These are phyloP conservation scores for Lasius platythorax DNA, from an alignment of 2,888 invertebrate species.

Conservation along the genomic window DNA sequence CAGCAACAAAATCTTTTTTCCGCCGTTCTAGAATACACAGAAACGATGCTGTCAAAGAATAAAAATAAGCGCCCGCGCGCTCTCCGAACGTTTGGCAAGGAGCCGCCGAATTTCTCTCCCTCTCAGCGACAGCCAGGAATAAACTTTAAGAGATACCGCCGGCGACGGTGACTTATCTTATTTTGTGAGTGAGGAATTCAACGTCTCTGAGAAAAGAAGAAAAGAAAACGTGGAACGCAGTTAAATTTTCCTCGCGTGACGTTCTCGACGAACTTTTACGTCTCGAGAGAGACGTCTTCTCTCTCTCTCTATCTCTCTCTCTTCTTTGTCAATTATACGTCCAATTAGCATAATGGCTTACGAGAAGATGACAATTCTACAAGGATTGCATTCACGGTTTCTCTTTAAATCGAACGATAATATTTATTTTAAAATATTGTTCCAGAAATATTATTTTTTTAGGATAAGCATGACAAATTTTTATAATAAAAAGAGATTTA, in stretches of 20 bases:
- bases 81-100: slow-evolving; percentile 76
- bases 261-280: background rate
- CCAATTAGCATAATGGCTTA: slow-evolving; percentile 9
- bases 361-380: background rate
- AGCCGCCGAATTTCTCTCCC: slow-evolving; percentile 74
- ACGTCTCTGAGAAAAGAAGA: slow-evolving; percentile 41
- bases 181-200: slow-evolving; percentile 66
- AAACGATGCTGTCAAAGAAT: slow-evolving; percentile 58
- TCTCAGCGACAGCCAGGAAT: slow-evolving; percentile 79
- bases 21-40: background rate
- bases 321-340: background rate
- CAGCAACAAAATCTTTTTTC: slow-evolving; percentile 21
- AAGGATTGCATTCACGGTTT: background rate
- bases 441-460: background rate
- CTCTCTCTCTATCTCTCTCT: background rate
- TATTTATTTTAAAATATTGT: background rate
- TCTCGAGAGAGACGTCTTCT: background rate
- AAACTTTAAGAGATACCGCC: slow-evolving; percentile 79
- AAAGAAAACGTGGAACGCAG: background rate
- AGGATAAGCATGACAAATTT: too few relatives aligned
- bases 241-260: slow-evolving; percentile 22
- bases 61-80: slow-evolving; percentile 69
- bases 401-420: background rate
- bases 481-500: too few relatives aligned
- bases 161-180: slow-evolving; percentile 68